A percentile compares a stretch with the other conserved stretches of the same genome.
Evolutionary conservation across 1,140 invertebrate species (phyloP).

Genomic region (Tetramorium alpestre): DNA sequence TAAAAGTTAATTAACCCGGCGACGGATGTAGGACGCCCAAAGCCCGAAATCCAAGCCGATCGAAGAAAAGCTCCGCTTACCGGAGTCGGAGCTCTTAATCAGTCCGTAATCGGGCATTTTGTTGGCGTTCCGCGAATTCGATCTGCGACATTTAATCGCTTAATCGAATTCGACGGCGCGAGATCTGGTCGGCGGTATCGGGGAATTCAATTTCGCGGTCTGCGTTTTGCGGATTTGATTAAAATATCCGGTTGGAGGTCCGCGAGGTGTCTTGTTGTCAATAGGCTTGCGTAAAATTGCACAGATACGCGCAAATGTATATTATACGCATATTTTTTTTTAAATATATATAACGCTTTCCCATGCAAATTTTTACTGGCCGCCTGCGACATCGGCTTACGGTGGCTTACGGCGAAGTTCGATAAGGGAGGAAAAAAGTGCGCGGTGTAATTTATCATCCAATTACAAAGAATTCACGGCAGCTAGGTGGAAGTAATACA

Average conservation of each 20-base stretch:
- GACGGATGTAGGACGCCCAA: not conserved
- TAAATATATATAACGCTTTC: not conserved
- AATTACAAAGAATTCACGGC: constrained; percentile 53
- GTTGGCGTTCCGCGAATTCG: constrained; percentile 66
- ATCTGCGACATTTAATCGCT: constrained; percentile 62
- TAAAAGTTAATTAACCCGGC: constrained; percentile 62
- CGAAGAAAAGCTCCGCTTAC: constrained; percentile 13
- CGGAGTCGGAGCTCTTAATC: constrained; percentile 44
- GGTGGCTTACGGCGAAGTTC: not conserved
- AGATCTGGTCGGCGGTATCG: constrained; percentile 35
- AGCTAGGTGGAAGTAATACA: constrained; percentile 55
- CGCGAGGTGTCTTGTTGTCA: not conserved
- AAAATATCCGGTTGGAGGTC: constrained; percentile 45
- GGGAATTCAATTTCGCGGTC: constrained; percentile 70
- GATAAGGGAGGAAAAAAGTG: constrained; percentile 6
- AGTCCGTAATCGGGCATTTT: constrained; percentile 56
- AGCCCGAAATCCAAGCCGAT: constrained; percentile 31
- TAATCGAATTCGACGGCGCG: constrained; percentile 60
- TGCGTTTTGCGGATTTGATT: constrained; percentile 67
- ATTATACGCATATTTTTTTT: too few species aligned
- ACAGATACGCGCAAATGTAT: not conserved
- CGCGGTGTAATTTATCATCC: constrained; percentile 44
- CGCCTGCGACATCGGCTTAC: not conserved
- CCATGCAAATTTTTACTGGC: constrained; percentile 9
- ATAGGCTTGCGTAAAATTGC: constrained; percentile 12